phyloP scores from a whole-genome alignment of 2,113 vertebrate species.

The Scytalopus superciliaris region DNA sequence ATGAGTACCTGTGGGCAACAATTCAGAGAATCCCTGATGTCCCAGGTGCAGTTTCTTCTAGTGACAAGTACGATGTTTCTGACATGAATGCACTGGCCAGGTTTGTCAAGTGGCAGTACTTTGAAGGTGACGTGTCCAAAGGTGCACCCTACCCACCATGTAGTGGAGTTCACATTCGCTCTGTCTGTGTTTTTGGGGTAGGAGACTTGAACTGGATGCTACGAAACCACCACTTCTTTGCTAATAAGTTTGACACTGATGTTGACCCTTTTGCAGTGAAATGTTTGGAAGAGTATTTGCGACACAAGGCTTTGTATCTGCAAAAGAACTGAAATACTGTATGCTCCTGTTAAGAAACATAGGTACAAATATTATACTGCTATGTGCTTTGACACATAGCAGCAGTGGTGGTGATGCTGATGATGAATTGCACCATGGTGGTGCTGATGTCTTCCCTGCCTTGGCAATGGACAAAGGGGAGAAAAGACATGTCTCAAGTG shows the following conservation, averaged over 20 bases:
- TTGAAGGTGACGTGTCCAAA: slow-evolving; percentile 76
- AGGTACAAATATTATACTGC: no score
- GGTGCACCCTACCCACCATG: slow-evolving; percentile 84
- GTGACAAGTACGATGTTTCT: slow-evolving; percentile 80
- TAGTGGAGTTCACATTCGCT: slow-evolving; percentile 78
- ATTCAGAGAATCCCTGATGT: slow-evolving; percentile 84
- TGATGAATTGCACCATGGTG: background rate
- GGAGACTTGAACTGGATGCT: slow-evolving; percentile 87
- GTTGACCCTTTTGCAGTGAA: slow-evolving; percentile 80
- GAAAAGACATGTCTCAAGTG: background rate
- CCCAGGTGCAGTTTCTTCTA: slow-evolving; percentile 77
- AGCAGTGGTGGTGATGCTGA: background rate
- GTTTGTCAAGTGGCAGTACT: slow-evolving; percentile 86
- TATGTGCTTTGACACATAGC: rapidly evolving
- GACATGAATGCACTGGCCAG: slow-evolving; percentile 83
- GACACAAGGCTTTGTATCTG: slow-evolving; percentile 76
- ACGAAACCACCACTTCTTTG: slow-evolving; percentile 85
- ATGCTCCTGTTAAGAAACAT: background rate
- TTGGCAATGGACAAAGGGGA: background rate
- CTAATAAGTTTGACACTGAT: slow-evolving; percentile 89
- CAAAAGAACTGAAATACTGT: slow-evolving; percentile 45
- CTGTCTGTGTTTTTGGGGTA: slow-evolving; percentile 83
- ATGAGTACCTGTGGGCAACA: slow-evolving; percentile 91
- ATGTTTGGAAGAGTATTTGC: slow-evolving; percentile 86
- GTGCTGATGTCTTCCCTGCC: background rate